A percentile compares a stretch with the other conserved stretches of the same genome.
Evolutionary conservation across 2,888 invertebrate species (phyloP).

Genomic region (Proisotoma minuta): DNA sequence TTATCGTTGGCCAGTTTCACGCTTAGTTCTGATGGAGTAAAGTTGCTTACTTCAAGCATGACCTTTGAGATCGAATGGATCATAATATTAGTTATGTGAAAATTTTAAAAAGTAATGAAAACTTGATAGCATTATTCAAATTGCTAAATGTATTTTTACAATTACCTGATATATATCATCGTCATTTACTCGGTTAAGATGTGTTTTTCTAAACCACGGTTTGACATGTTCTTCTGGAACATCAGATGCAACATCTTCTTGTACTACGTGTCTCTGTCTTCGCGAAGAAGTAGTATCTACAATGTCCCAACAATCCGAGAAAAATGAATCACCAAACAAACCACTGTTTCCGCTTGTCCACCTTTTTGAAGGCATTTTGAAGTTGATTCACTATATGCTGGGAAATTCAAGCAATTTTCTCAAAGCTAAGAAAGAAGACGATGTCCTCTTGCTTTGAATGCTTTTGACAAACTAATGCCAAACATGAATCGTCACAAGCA

Average conservation of each 20-base stretch:
- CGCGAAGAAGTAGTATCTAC: neutral
- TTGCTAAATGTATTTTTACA: neutral
- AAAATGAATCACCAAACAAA: conserved; percentile 12
- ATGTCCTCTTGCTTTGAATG: neutral
- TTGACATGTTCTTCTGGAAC: conserved; percentile 6
- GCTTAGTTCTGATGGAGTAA: conserved; percentile 4
- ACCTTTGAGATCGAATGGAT: no score
- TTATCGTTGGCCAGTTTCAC: conserved; percentile 11
- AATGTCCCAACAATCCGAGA: conserved; percentile 6
- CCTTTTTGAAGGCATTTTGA: neutral
- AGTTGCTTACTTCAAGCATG: conserved; percentile 9
- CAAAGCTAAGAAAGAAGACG: neutral
- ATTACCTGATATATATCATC: conserved; percentile 10
- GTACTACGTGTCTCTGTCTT: neutral
- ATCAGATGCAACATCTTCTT: conserved; percentile 12
- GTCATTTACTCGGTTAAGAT: neutral
- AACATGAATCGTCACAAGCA: neutral
- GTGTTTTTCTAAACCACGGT: conserved; percentile 3
- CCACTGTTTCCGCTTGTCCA: neutral
- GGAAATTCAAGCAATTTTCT: neutral
- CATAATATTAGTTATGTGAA: no score
- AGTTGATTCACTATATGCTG: neutral
- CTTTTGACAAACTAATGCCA: neutral
- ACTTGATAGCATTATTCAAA: no score
- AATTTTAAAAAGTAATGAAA: no score